Evolutionary conservation across 2,797 vertebrate species (phyloP).

Genomic region (Squalus acanthias): DNA sequence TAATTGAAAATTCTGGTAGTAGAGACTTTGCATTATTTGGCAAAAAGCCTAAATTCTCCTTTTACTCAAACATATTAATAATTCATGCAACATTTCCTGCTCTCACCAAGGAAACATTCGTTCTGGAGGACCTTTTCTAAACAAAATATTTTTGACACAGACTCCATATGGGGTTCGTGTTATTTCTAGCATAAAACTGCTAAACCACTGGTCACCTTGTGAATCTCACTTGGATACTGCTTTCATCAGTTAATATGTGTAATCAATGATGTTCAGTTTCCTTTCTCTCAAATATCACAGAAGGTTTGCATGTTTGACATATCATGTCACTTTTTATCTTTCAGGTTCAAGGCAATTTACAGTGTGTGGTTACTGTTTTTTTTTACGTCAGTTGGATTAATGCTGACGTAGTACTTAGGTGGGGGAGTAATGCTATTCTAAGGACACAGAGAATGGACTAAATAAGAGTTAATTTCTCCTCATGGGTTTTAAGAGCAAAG

Average conservation of each 20-base stretch:
- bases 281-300: neutral
- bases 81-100: slow-evolving; percentile 28
- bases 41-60: slow-evolving; percentile 20
- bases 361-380: neutral
- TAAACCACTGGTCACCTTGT: neutral
- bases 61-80: slow-evolving; percentile 12
- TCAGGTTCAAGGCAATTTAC: neutral
- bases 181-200: neutral
- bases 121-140: neutral
- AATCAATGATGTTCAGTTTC: neutral
- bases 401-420: neutral
- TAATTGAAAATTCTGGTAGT: neutral
- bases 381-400: neutral
- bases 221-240: neutral
- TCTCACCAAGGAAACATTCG: slow-evolving; percentile 12
- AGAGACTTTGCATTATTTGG: neutral
- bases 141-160: neutral
- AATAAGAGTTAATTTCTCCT: neutral
- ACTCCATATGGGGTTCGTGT: neutral
- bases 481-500: neutral
- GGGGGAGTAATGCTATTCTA: neutral
- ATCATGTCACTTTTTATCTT: neutral
- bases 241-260: neutral
- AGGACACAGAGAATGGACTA: neutral
- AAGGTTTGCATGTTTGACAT: neutral